A percentile compares a stretch with the other conserved stretches of the same genome.
phyloP scores from a whole-genome alignment of 2,797 vertebrate genomes.

The Cyprinodon diabolis region DNA sequence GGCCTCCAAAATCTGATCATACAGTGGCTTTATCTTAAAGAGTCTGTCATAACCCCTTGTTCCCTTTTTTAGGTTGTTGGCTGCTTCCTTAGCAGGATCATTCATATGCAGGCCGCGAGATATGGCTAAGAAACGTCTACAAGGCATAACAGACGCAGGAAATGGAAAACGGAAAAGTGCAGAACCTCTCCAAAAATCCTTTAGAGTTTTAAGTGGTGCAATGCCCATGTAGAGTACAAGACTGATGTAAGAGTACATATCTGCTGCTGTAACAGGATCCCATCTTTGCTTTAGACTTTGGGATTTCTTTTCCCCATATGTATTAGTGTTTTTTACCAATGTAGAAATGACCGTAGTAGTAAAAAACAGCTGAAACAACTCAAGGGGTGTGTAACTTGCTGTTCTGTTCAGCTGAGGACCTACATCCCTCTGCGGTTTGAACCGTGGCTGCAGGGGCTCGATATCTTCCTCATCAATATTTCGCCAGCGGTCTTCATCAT shows the following conservation, averaged over 20 bases:
- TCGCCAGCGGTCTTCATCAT: constrained; percentile 41
- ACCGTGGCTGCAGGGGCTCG: constrained; percentile 49
- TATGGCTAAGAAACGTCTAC: constrained; percentile 56
- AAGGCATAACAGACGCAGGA: constrained; percentile 59
- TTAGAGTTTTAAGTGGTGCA: constrained; percentile 58
- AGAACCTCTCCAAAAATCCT: constrained; percentile 62
- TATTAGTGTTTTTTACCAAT: constrained; percentile 62
- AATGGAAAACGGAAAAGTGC: constrained; percentile 59
- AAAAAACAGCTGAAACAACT: constrained; percentile 69
- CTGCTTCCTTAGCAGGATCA: constrained; percentile 41
- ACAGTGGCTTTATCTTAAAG: constrained; percentile 68
- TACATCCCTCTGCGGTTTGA: constrained; percentile 49
- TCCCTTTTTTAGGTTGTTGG: constrained; percentile 59
- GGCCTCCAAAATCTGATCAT: constrained; percentile 61
- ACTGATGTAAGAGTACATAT: constrained; percentile 63
- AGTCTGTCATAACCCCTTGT: constrained; percentile 54
- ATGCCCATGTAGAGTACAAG: constrained; percentile 71
- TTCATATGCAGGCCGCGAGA: constrained; percentile 62
- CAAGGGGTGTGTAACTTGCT: constrained; percentile 54
- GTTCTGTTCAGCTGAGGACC: constrained; percentile 66
- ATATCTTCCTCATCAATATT: constrained; percentile 50
- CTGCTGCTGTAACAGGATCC: constrained; percentile 39
- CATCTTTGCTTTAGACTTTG: constrained; percentile 40
- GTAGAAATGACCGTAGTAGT: constrained; percentile 53
- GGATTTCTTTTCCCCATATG: constrained; percentile 43